Percentiles rank a stretch among this genome's conserved stretches.
Evolutionary conservation across 2,797 vertebrate species (phyloP).

Genomic region (Varecia variegata): DNA sequence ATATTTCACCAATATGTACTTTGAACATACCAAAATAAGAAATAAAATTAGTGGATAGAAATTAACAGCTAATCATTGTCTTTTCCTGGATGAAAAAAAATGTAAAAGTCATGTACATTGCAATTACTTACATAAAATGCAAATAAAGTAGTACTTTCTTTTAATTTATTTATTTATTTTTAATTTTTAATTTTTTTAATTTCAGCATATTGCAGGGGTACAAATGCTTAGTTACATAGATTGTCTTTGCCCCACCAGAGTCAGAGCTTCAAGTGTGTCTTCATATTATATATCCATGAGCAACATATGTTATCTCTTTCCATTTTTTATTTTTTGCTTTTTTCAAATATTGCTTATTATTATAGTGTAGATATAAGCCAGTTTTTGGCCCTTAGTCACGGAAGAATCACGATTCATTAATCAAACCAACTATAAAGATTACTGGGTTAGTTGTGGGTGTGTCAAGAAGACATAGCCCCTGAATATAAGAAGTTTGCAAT

Average conservation of each 20-base stretch:
- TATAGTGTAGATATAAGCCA: not conserved
- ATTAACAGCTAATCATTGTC: not conserved
- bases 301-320: not conserved
- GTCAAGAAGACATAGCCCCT: not conserved
- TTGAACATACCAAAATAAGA: constrained; percentile 18
- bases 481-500: not conserved
- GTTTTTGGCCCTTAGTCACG: not conserved
- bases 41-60: constrained; percentile 34
- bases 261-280: not conserved
- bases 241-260: too few species aligned
- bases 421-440: not conserved
- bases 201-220: too few species aligned
- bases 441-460: not conserved
- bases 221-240: too few species aligned
- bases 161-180: too few species aligned
- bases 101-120: not conserved
- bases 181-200: too few species aligned
- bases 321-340: not conserved
- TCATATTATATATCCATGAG: not conserved
- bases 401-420: not conserved
- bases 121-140: constrained; percentile 13
- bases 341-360: not conserved
- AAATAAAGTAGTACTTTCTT: not conserved
- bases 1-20: constrained; percentile 19
- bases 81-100: constrained; percentile 41